phyloP scores from a whole-genome alignment of 2,797 vertebrate species.

The Petrocephalus sullivani region DNA sequence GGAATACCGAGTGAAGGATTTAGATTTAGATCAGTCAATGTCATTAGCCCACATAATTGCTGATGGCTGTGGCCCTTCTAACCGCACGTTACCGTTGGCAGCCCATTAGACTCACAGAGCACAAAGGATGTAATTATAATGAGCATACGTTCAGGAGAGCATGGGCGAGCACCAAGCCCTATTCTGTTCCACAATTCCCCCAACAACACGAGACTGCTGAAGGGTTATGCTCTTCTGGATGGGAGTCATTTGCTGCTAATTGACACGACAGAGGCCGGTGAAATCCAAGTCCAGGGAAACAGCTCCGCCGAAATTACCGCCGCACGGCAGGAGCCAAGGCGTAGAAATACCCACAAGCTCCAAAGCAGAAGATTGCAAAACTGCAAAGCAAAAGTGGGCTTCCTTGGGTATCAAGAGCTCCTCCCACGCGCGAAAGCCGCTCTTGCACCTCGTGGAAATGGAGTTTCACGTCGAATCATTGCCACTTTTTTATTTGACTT shows the following conservation, averaged over 20 bases:
- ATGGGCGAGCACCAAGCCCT: not conserved
- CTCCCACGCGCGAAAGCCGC: not conserved
- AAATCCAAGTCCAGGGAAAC: not conserved
- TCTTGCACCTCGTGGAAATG: not conserved
- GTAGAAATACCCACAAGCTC: not conserved
- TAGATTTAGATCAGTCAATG: slow-evolving; percentile 16
- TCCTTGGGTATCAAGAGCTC: not conserved
- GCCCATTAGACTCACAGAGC: slow-evolving; percentile 9
- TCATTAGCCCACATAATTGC: slow-evolving; percentile 9
- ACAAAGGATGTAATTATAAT: slow-evolving; percentile 15
- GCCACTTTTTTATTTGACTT: not conserved
- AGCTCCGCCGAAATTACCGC: not conserved
- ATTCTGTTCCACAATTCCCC: not conserved
- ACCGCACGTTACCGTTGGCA: not conserved
- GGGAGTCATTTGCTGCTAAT: slow-evolving; percentile 1
- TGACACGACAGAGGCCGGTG: not conserved
- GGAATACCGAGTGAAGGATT: not conserved
- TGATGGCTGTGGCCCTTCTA: slow-evolving; percentile 8
- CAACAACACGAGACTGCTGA: not conserved
- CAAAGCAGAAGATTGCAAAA: not conserved
- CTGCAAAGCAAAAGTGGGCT: not conserved
- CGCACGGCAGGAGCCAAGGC: not conserved
- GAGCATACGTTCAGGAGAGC: not conserved
- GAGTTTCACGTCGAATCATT: not conserved
- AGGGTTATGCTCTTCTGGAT: slow-evolving; percentile 8